Evolutionary conservation across 2,888 invertebrate species (phyloP).

Genomic region (Helleia helle): DNA sequence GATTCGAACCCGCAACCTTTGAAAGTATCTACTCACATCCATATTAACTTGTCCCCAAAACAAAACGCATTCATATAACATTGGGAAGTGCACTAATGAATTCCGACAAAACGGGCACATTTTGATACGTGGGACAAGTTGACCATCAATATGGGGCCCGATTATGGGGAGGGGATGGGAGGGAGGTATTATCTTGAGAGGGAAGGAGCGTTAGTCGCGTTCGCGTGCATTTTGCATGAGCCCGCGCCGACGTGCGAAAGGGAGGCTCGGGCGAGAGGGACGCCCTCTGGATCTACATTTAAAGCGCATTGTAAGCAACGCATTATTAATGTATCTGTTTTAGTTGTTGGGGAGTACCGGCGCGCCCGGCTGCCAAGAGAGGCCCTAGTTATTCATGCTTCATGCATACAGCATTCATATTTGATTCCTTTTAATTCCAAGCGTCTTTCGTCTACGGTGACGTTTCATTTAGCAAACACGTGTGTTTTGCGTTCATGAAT

Average conservation of each 20-base stretch:
- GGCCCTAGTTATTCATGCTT: constrained; percentile 56
- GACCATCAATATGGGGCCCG: constrained; percentile 35
- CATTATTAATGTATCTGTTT: constrained; percentile 73
- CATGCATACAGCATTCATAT: constrained; percentile 67
- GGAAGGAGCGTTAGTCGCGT: constrained; percentile 47
- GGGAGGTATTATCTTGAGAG: constrained; percentile 57
- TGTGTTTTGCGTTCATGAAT: constrained; percentile 24
- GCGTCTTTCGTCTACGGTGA: constrained; percentile 52
- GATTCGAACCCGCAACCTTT: no score
- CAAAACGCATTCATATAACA: no score
- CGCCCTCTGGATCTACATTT: constrained; percentile 64
- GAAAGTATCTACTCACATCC: no score
- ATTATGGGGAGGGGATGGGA: constrained; percentile 29
- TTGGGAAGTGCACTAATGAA: no score
- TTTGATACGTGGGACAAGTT: constrained; percentile 21
- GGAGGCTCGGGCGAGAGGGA: constrained; percentile 38
- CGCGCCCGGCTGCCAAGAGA: constrained; percentile 53
- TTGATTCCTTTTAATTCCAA: constrained; percentile 69
- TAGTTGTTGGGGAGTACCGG: constrained; percentile 64
- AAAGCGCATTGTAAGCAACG: constrained; percentile 73
- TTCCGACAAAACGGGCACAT: no score
- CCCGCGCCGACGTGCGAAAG: constrained; percentile 37
- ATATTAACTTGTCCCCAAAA: no score
- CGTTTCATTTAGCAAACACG: constrained; percentile 31
- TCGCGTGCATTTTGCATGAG: constrained; percentile 65